Percentiles rank a stretch among this genome's conserved stretches.
These are phyloP conservation scores for Corydoras sp. DNA, from an alignment of 2,113 vertebrate genomes.

Conservation along the genomic window DNA sequence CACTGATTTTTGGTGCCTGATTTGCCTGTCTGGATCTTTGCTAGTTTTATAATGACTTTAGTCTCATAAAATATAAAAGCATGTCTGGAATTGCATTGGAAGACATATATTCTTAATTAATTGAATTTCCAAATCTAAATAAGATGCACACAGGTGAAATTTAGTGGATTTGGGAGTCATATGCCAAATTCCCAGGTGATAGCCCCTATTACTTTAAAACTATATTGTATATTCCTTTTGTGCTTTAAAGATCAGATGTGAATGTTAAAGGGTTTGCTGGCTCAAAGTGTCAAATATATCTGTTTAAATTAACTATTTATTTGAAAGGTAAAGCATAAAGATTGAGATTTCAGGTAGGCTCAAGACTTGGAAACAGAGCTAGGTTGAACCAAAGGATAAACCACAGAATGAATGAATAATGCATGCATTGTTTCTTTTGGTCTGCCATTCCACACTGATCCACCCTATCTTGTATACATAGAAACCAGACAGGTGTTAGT, in stretches of 20 bases:
- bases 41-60: too few species aligned
- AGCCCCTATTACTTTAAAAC: too few species aligned
- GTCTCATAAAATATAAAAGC: neutral
- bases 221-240: neutral
- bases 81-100: neutral
- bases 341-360: neutral
- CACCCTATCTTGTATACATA: conserved; percentile 30
- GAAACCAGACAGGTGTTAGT: conserved; percentile 34
- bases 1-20: neutral
- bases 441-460: conserved; percentile 2
- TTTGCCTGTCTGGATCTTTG: too few species aligned
- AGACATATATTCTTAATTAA: neutral
- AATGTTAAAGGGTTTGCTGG: neutral
- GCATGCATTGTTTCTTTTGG: conserved; percentile 18
- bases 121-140: too few species aligned
- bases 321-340: too few species aligned
- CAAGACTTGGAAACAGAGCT: neutral
- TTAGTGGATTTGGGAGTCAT: too few species aligned
- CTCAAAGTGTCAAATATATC: neutral
- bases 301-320: too few species aligned
- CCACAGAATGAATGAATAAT: conserved; percentile 30
- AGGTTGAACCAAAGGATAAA: neutral
- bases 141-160: too few species aligned
- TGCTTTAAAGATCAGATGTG: neutral
- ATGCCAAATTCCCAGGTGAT: too few species aligned